Percentiles rank a stretch among this genome's conserved stretches.
phyloP scores from a whole-genome alignment of 2,888 invertebrate species.

The Drosophila infuscata region DNA sequence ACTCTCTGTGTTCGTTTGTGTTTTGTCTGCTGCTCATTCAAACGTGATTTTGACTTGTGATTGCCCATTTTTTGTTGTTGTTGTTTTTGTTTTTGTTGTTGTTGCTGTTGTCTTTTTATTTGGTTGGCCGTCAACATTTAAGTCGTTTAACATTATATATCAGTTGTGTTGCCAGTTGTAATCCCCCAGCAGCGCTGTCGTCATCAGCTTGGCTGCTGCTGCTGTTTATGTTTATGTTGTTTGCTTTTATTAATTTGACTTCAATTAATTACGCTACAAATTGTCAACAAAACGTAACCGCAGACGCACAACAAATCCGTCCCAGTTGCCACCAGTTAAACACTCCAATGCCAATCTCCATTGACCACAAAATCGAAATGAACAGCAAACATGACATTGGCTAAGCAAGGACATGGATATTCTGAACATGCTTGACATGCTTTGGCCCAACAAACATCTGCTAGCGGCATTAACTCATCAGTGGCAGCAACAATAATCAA shows the following conservation, averaged over 20 bases:
- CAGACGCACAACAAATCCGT: constrained; percentile 41
- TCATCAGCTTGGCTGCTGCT: constrained; percentile 49
- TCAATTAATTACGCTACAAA: constrained; percentile 78
- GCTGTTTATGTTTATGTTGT: constrained; percentile 26
- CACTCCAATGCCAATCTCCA: constrained; percentile 73
- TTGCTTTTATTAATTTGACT: constrained; percentile 71
- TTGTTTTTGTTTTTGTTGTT: not conserved
- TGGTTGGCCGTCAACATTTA: constrained; percentile 70
- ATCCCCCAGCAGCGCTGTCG: constrained; percentile 63
- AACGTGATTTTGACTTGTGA: constrained; percentile 71
- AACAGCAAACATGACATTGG: constrained; percentile 69
- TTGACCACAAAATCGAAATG: constrained; percentile 53
- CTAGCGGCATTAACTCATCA: constrained; percentile 75
- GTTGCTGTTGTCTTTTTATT: constrained; percentile 19
- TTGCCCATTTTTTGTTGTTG: constrained; percentile 45
- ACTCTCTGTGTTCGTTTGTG: constrained; percentile 6
- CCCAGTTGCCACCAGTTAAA: constrained; percentile 55
- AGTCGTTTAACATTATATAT: constrained; percentile 75
- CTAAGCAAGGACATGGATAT: constrained; percentile 26
- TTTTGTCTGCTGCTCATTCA: constrained; percentile 57
- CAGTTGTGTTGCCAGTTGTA: constrained; percentile 69
- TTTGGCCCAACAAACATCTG: constrained; percentile 59
- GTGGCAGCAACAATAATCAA: constrained; percentile 35
- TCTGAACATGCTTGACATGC: constrained; percentile 4
- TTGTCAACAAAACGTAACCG: constrained; percentile 73